Conservation (phyloP, 2,888 invertebrate genomes). For the Gortyna flavago region DNA sequence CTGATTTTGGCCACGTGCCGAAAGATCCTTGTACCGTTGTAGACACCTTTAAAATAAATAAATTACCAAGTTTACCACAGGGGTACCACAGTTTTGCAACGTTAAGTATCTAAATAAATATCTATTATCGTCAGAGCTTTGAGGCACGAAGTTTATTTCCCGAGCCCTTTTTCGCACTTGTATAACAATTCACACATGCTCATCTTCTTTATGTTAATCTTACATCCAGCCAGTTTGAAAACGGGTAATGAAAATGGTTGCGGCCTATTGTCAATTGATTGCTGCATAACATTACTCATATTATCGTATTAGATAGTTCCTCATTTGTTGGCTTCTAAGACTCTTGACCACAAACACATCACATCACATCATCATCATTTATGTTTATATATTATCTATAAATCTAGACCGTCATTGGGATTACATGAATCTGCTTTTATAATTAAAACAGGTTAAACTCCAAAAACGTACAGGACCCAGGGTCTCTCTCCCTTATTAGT, state of each 20-base stretch:
- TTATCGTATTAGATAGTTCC: not conserved
- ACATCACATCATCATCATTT: not conserved
- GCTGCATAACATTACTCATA: no score
- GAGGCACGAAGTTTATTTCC: not conserved
- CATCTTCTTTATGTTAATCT: not conserved
- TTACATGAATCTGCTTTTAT: not conserved
- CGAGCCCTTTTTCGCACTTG: not conserved
- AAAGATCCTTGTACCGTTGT: not conserved
- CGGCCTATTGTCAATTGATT: not conserved
- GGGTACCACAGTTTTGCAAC: not conserved
- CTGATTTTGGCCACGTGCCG: not conserved
- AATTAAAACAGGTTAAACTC: not conserved
- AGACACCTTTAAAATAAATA: not conserved
- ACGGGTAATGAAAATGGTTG: not conserved
- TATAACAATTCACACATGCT: conserved; percentile 22
- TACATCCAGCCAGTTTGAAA: conserved; percentile 6
- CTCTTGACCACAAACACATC: not conserved
- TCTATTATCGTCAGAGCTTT: not conserved
- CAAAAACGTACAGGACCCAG: no score
- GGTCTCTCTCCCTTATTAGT: not conserved
- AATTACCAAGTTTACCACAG: not conserved
- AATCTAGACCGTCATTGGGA: not conserved
- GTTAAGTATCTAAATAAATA: not conserved
- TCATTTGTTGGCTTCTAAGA: not conserved
- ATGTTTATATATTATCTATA: not conserved